Evolutionary conservation across 2,113 vertebrate species (phyloP).

Genomic region (Sinocyclocheilus anshuiensis): DNA sequence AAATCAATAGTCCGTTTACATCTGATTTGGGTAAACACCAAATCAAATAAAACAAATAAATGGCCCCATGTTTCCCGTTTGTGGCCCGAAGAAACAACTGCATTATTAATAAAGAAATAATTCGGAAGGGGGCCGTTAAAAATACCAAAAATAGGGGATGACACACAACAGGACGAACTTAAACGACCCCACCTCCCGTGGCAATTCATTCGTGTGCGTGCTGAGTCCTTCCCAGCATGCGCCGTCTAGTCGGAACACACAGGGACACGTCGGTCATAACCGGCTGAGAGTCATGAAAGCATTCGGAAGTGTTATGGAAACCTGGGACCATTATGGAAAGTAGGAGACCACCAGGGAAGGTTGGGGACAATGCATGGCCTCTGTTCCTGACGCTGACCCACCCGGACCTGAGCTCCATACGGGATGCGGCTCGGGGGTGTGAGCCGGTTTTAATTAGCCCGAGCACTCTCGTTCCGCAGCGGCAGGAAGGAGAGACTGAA

Average conservation of each 20-base stretch:
- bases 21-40: constrained; percentile 12
- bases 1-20: constrained; percentile 26
- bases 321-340: constrained; percentile 24
- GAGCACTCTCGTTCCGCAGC: constrained; percentile 15
- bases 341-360: constrained; percentile 9
- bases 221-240: constrained; percentile 14
- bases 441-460: constrained; percentile 19
- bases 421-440: neutral
- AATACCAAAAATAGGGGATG: constrained; percentile 19
- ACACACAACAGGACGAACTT: constrained; percentile 36
- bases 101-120: constrained; percentile 12
- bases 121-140: constrained; percentile 18
- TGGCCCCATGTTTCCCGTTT: constrained; percentile 9
- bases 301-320: constrained; percentile 37
- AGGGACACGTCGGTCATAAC: neutral
- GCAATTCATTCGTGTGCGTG: neutral
- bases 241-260: constrained; percentile 32
- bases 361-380: constrained; percentile 31
- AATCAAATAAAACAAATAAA: constrained; percentile 34
- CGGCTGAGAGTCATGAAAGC: constrained; percentile 11
- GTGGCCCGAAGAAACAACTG: constrained; percentile 15
- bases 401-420: constrained; percentile 14
- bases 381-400: constrained; percentile 28
- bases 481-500: constrained; percentile 41
- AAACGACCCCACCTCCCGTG: constrained; percentile 5